Evolutionary conservation across 2,888 invertebrate genomes (phyloP), one percentile per base, ranked within the genome.

Genomic region (Strigamia crassipes): DNA sequence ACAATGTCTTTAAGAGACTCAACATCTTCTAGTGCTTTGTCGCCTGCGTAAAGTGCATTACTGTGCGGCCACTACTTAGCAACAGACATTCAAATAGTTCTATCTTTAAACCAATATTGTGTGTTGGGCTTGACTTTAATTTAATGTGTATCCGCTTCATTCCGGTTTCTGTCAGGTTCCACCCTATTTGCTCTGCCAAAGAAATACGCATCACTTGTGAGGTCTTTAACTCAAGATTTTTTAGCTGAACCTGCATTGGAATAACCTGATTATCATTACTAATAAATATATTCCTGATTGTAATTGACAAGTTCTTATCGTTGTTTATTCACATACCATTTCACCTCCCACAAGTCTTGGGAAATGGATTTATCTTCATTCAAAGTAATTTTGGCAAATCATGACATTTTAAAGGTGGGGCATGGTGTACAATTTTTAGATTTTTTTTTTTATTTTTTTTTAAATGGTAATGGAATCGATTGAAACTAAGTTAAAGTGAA

Each of bases 161-260:
- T 56, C 56, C 56, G 56, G 56, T 56, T 56, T 56, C 56, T 56
- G 56, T 56, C 56, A 56, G 56, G 56, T 56, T 56, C 56, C 56
- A 56, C 56, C 56, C 56, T 56, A 56, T 56, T 56, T 56, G 56
- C 21, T 56, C 56, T 56, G 56, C 56, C n/a, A 56, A 56, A 38
- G 18, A 18, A 56, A 56, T 18, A 56, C 15, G 15, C 56, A 56
- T 56, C 56, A 56, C 56, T 56, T 18, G 56, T 56, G 56, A 18
- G 56, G 56, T 56, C 56, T 56, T 38, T 38, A 56, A 56, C 56
- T 56, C 56, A 56, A 21, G 2, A 12, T 15, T n/a, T 46, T 46
- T 46, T 4, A 46, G 15, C 13, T 46, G 46, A 13, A 46, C n/a
- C 46, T 46, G 46, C 46, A 18, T 56, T 56, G 56, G n/a, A 56